phyloP scores from a whole-genome alignment of 2,797 vertebrate genomes.

The Spondyliosoma cantharus region DNA sequence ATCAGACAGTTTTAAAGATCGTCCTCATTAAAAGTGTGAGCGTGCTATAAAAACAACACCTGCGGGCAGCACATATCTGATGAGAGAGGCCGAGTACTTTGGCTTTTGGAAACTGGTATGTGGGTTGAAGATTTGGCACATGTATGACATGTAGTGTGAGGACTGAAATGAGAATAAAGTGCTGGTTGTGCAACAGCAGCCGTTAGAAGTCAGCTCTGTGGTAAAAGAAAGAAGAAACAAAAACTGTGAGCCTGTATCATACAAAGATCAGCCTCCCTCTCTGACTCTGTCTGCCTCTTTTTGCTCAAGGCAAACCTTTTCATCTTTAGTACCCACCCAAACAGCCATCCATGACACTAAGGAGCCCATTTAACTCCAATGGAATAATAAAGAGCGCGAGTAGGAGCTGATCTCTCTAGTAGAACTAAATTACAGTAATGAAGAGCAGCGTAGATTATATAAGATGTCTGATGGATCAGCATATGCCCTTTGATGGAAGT shows the following conservation, averaged over 20 bases:
- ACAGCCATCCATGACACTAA: conserved; percentile 67
- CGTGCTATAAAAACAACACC: conserved; percentile 4
- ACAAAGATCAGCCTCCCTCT: conserved; percentile 57
- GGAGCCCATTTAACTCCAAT: conserved; percentile 66
- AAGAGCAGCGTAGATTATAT: conserved; percentile 57
- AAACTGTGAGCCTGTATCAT: conserved; percentile 40
- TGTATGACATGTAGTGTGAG: conserved; percentile 34
- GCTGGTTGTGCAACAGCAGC: conserved; percentile 48
- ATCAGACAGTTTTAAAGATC: background rate
- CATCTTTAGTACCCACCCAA: conserved; percentile 70
- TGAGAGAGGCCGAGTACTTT: conserved; percentile 18
- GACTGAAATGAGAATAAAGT: conserved; percentile 53
- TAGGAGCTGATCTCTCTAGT: conserved; percentile 44
- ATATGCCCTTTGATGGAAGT: conserved; percentile 62
- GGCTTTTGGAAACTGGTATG: conserved; percentile 21
- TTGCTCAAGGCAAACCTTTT: conserved; percentile 75
- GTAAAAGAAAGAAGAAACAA: conserved; percentile 51
- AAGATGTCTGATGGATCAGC: conserved; percentile 56
- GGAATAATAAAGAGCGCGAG: conserved; percentile 58
- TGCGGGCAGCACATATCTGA: conserved; percentile 5
- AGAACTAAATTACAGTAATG: conserved; percentile 64
- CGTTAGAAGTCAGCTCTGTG: conserved; percentile 50
- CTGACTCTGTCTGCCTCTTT: conserved; percentile 53
- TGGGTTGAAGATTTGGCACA: conserved; percentile 31
- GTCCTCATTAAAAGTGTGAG: background rate